A percentile compares a stretch with the other conserved stretches of the same genome.
phyloP scores from a whole-genome alignment of 2,888 invertebrate genomes.

The Tenthredo livida region DNA sequence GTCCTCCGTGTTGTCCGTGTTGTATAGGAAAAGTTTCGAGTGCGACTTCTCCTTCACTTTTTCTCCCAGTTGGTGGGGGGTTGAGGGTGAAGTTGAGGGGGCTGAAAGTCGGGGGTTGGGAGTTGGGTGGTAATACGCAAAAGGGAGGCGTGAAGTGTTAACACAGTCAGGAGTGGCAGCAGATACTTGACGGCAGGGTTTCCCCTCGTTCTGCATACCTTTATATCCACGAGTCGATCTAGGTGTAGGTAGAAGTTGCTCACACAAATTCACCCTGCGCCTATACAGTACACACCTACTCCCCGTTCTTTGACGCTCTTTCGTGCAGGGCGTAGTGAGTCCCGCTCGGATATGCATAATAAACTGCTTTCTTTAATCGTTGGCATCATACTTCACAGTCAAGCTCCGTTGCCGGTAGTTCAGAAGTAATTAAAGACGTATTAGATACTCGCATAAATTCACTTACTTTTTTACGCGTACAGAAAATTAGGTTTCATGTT shows the following conservation, averaged over 20 bases:
- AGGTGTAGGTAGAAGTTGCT: slow-evolving; percentile 23
- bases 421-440: slow-evolving; percentile 36
- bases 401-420: slow-evolving; percentile 33
- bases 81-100: neutral
- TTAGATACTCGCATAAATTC: slow-evolving; percentile 22
- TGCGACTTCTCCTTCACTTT: slow-evolving; percentile 40
- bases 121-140: slow-evolving; percentile 66
- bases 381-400: slow-evolving; percentile 26
- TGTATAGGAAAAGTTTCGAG: slow-evolving; percentile 41
- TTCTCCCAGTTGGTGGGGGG: neutral
- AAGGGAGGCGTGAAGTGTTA: slow-evolving; percentile 73
- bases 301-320: slow-evolving; percentile 35
- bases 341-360: slow-evolving; percentile 52
- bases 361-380: slow-evolving; percentile 53
- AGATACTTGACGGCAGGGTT: slow-evolving; percentile 64
- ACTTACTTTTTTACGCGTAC: neutral
- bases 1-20: slow-evolving; percentile 14
- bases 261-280: slow-evolving; percentile 11
- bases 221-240: slow-evolving; percentile 29
- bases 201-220: slow-evolving; percentile 48
- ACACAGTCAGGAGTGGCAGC: slow-evolving; percentile 67
- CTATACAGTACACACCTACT: neutral
- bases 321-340: slow-evolving; percentile 30
- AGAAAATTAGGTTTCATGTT: neutral
- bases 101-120: slow-evolving; percentile 13